These are phyloP conservation scores for Pholis gunnellus DNA, from an alignment of 2,113 vertebrate species.

Conservation along the genomic window DNA sequence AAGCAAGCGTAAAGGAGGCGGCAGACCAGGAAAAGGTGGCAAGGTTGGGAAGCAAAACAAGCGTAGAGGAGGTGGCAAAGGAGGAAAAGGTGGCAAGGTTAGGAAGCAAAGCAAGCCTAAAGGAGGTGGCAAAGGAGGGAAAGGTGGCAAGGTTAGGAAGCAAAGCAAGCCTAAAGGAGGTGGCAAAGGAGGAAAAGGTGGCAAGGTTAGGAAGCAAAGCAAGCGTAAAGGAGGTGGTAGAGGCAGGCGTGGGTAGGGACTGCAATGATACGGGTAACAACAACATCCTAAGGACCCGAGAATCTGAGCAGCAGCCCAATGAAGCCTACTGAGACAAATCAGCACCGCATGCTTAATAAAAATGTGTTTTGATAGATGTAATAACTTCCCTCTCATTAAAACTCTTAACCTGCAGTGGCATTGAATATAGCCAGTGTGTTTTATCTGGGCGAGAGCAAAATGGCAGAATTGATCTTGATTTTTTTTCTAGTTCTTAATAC, in stretches of 20 bases:
- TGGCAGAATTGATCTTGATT: not conserved
- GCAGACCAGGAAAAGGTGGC: too few species aligned
- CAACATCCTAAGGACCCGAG: not conserved
- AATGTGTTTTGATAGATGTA: not conserved
- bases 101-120: not conserved
- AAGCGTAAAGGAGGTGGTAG: not conserved
- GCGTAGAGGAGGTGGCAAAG: not conserved
- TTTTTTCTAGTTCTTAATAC: not conserved
- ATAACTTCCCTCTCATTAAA: too few species aligned
- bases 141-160: not conserved
- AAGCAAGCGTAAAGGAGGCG: not conserved
- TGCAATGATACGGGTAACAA: not conserved
- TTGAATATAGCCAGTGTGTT: not conserved
- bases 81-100: not conserved
- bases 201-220: not conserved
- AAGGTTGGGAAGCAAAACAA: not conserved
- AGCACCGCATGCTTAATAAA: not conserved
- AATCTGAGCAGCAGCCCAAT: not conserved
- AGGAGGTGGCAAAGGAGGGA: not conserved
- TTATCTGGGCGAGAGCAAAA: not conserved
- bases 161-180: fast-evolving
- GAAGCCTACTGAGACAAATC: not conserved
- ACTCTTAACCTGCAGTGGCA: not conserved
- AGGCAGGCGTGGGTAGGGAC: not conserved
- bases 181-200: not conserved